Conservation (phyloP, 2,888 invertebrate species). For the Hirudinaria manillensis region DNA sequence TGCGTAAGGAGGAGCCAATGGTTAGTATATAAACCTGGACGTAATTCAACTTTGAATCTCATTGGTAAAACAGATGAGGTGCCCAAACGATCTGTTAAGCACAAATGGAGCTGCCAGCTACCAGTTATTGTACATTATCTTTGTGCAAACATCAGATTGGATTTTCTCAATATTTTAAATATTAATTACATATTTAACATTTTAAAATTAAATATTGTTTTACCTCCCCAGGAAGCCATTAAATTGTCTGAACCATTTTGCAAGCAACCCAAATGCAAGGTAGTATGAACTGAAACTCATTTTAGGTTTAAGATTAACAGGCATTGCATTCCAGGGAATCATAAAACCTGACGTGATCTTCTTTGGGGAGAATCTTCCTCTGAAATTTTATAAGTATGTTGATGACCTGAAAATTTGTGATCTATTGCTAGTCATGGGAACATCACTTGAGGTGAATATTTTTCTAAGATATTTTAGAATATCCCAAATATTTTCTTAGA, state of each 20-base stretch:
- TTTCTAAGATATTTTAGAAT: neutral
- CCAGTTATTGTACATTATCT: too few species aligned
- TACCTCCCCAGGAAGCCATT: neutral
- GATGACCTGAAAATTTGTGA: constrained; percentile 38
- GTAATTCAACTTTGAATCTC: too few species aligned
- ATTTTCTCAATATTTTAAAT: too few species aligned
- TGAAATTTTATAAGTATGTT: constrained; percentile 34
- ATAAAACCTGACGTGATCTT: constrained; percentile 42
- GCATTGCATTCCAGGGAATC: constrained; percentile 35
- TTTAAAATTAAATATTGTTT: neutral
- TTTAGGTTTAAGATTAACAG: neutral
- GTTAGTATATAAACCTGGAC: too few species aligned
- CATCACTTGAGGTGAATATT: constrained; percentile 40
- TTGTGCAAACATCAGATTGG: too few species aligned
- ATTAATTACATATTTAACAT: too few species aligned
- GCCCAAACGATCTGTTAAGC: too few species aligned
- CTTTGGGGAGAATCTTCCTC: constrained; percentile 40
- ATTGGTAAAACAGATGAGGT: too few species aligned
- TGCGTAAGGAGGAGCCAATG: too few species aligned
- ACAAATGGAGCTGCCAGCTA: too few species aligned
- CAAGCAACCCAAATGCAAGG: neutral
- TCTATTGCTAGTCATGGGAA: constrained; percentile 40
- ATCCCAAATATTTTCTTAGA: neutral
- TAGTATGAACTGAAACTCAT: too few species aligned
- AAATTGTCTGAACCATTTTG: neutral